Evolutionary conservation across 2,888 invertebrate species (phyloP).

Genomic region (Euphydryas editha): DNA sequence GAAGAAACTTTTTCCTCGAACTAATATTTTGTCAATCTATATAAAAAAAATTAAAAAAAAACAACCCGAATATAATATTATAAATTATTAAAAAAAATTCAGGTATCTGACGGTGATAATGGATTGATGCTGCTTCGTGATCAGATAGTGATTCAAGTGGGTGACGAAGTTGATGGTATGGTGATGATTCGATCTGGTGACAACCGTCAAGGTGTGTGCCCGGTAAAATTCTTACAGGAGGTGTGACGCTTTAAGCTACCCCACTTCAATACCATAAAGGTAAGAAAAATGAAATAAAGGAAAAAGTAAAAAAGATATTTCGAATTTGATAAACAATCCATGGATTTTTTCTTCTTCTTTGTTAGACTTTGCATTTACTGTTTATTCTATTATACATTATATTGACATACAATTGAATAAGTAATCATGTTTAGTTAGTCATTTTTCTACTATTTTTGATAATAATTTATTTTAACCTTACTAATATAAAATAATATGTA

Average conservation of each 20-base stretch:
- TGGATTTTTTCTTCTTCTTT: too few species aligned
- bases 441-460: too few species aligned
- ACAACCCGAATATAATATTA: not conserved
- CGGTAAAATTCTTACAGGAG: constrained; percentile 96
- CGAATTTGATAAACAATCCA: too few species aligned
- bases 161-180: constrained; percentile 96
- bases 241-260: constrained; percentile 89
- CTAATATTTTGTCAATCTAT: too few species aligned
- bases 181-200: constrained; percentile 96
- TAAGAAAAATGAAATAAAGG: constrained; percentile 37
- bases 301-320: too few species aligned
- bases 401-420: too few species aligned
- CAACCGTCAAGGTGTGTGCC: constrained; percentile 96
- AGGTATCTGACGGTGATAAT: constrained; percentile 93
- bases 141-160: constrained; percentile 96
- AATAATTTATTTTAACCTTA: too few species aligned
- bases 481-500: too few species aligned
- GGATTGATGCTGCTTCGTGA: constrained; percentile 92
- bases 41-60: not conserved
- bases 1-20: too few species aligned
- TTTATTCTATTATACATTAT: too few species aligned
- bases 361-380: too few species aligned
- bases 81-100: constrained; percentile 73
- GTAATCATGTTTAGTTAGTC: too few species aligned
- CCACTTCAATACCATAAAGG: constrained; percentile 68